Evolutionary conservation across 2,797 vertebrate species (phyloP), one percentile per base, ranked within the genome.

Genomic region (Hoplostethus mediterraneus): DNA sequence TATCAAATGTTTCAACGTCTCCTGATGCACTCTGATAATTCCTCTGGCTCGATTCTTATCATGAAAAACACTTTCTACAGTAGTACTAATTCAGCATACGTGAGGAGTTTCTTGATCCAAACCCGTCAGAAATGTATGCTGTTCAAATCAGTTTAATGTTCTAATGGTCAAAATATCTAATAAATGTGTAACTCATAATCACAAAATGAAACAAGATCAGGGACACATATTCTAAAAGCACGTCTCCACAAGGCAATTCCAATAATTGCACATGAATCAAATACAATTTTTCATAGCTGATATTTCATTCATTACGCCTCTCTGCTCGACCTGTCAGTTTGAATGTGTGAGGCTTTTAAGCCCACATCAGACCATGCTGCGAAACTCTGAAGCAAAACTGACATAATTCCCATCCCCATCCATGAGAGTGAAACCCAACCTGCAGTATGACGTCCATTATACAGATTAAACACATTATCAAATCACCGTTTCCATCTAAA

Each of bases 1-100:
- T 47, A 66, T 71, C 58, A 70, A 77, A 55, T 30, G 36, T 53
- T 60, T 82, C 47, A 64, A 25, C 67, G 70, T 62, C 45, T 66
- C 70, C 61, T 54, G 61, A 83, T 73, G 28, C 5, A 28, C 8
- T 68, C 5, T 28, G 60, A 66, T 21, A 59, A 67, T 33, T 77
- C 60, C n/a, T 53, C 51, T 47, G 69, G 36, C 53, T 30, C 31
- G 2, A 42, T 38, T 57, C 47, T 49, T 49, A 49, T 5, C 47
- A 16, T 49, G 47, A 17, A n/a, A n/a, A 49, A 17, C n/a, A 17
- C 3, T 8, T 28, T 28, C 28, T 28, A 28, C 28, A 28, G 28
- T 28, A 2, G 28, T 28, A 28, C 28, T 28, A 28, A 21, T 21
- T 21, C 21, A 28, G 28, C 28, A 28, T 2, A 28, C 28, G 4